Evolutionary conservation across 2,797 vertebrate species (phyloP), one percentile per base, ranked within the genome.

Genomic region (Nothura maculosa): DNA sequence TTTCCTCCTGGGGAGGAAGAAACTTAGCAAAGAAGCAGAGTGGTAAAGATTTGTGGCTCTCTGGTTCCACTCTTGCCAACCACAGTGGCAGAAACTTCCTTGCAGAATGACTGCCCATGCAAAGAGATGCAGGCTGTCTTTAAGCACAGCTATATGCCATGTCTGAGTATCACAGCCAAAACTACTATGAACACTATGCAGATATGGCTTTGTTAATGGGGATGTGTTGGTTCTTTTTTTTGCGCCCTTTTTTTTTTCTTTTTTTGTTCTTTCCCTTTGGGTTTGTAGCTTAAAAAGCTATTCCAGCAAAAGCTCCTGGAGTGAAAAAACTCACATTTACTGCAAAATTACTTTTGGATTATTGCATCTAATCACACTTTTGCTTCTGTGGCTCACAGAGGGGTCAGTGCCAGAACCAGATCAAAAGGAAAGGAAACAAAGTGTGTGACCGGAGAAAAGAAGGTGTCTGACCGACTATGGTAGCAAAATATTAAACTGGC

Each of bases 271-370:
- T 5, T 0, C 10, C 25, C 22, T 70, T 10, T 4, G 58, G 69
- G 24, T 62, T 87, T 72, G 3, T 64, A 81, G 42, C 30, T 91
- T 32, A 36, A 73, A 90, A 94, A 81, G 5, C 2, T 76, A 47
- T 45, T 30, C 28, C 61, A 54, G 62, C 58, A 81, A n/a, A 85
- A 81, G 62, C 40, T 75, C 17, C 45, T 64, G 20, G 54, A 68
- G 64, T 64, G 57, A 78, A 82, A 61, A 19, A 74, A 38, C 58
- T 32, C 15, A 13, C 2, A n/a, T 43, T 76, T 80, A 60, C 60
- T 69, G 20, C 77, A 90, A 90, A 88, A 88, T 88, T 81, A 34
- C 17, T 88, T 90, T 81, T 30, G 76, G 13, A 19, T 79, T 90
- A 91, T 73, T 81, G 28, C 28, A 79, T 91, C 18, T 81, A 90